phyloP scores from a whole-genome alignment of 2,797 vertebrate species.

The Bucorvus abyssinicus region DNA sequence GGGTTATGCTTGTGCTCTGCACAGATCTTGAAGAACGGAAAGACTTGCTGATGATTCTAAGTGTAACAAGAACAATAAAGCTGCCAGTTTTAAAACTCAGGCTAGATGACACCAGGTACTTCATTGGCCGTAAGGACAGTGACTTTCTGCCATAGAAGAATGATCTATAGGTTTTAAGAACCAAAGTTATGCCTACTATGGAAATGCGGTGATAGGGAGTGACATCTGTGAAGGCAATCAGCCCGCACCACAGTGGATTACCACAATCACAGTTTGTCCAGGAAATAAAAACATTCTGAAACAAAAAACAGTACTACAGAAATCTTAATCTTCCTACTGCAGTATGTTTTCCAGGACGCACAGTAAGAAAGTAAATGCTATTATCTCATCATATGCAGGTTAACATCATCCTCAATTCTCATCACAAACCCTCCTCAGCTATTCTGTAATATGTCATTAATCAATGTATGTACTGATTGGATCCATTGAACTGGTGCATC shows the following conservation, averaged over 20 bases:
- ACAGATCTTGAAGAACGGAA: conserved; percentile 52
- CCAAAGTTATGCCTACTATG: background rate
- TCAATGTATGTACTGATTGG: conserved; percentile 39
- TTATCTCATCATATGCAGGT: background rate
- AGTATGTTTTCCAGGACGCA: background rate
- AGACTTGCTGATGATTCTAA: conserved; percentile 36
- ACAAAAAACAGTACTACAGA: background rate
- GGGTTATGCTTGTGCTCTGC: conserved; percentile 54
- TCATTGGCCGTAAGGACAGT: conserved; percentile 22
- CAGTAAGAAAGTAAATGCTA: background rate
- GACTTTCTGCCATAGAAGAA: conserved; percentile 5
- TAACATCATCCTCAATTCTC: conserved; percentile 16
- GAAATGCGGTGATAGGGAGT: conserved; percentile 5
- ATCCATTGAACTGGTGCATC: conserved; percentile 30
- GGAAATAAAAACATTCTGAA: background rate
- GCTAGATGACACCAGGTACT: conserved; percentile 24
- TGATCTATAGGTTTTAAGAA: background rate
- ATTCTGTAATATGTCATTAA: conserved; percentile 48
- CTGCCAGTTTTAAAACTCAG: conserved; percentile 38
- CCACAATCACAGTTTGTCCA: background rate
- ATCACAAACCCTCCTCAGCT: conserved; percentile 9
- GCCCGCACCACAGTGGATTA: background rate
- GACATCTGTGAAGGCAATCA: background rate
- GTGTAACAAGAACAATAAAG: conserved; percentile 60
- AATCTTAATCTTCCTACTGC: background rate